Percentiles rank a stretch among this genome's conserved stretches.
phyloP scores from a whole-genome alignment of 2,888 invertebrate genomes.

The Clitarchus hookeri region DNA sequence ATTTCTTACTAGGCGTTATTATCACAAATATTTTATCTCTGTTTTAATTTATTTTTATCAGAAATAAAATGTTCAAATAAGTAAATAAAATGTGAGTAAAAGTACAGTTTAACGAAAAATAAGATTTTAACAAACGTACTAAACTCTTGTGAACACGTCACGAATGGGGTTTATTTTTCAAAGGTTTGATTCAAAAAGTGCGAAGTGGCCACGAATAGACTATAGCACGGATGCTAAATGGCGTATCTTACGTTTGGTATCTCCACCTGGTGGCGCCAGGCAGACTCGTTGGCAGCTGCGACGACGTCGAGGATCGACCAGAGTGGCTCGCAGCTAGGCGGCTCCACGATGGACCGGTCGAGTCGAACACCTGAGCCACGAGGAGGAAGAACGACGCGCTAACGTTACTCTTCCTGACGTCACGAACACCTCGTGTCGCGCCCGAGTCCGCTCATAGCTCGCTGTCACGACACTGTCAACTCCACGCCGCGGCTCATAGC shows the following conservation, averaged over 20 bases:
- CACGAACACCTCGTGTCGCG: neutral
- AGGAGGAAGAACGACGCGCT: neutral
- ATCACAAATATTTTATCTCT: too few species aligned
- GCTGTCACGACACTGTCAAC: neutral
- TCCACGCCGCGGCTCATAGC: conserved; percentile 28
- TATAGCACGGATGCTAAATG: too few species aligned
- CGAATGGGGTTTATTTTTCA: too few species aligned
- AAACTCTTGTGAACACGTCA: too few species aligned
- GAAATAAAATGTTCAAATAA: too few species aligned
- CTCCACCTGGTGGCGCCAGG: neutral
- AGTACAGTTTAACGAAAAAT: too few species aligned
- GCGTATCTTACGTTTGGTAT: neutral
- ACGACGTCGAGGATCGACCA: conserved; percentile 2
- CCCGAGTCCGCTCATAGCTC: neutral
- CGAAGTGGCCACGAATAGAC: too few species aligned
- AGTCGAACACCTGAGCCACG: neutral
- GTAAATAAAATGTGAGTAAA: too few species aligned
- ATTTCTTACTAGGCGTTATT: too few species aligned
- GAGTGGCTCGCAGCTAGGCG: neutral
- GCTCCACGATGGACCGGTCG: neutral
- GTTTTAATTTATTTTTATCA: too few species aligned
- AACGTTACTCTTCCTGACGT: neutral
- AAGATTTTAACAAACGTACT: too few species aligned
- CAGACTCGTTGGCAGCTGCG: neutral
- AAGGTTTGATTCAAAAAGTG: too few species aligned